phyloP scores from a whole-genome alignment of 2,888 invertebrate species.

The Uloborus plumipes region DNA sequence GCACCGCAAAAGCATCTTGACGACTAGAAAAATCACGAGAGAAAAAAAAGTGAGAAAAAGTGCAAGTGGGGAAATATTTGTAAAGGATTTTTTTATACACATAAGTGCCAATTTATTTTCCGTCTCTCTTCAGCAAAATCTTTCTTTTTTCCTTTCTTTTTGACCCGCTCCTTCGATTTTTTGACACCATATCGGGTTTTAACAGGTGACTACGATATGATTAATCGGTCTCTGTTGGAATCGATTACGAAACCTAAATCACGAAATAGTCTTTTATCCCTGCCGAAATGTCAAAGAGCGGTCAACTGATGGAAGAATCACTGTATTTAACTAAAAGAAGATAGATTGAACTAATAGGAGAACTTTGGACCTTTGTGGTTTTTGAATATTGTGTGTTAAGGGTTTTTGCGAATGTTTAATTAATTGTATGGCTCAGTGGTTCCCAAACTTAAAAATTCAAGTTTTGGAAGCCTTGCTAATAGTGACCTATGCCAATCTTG shows the following conservation, averaged over 20 bases:
- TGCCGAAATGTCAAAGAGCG: conserved; percentile 3
- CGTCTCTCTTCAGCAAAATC: conserved; percentile 9
- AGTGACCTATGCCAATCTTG: too few species aligned
- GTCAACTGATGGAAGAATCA: conserved; percentile 25
- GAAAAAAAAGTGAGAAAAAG: conserved; percentile 44
- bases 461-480: too few species aligned
- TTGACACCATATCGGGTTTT: conserved; percentile 53
- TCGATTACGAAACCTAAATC: conserved; percentile 7
- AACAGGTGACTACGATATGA: conserved; percentile 61
- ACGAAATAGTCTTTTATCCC: too few species aligned
- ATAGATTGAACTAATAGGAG: too few species aligned
- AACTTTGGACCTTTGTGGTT: too few species aligned
- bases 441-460: too few species aligned
- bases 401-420: too few species aligned
- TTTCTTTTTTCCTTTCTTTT: too few species aligned
- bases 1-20: conserved; percentile 33
- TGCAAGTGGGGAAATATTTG: conserved; percentile 59
- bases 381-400: too few species aligned
- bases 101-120: conserved; percentile 59
- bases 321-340: neutral
- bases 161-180: neutral
- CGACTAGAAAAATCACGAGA: conserved; percentile 2
- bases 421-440: too few species aligned
- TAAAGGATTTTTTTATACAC: conserved; percentile 49
- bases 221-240: conserved; percentile 47